These are phyloP conservation scores for Eupleurogrammus muticus DNA, from an alignment of 2,797 vertebrate genomes.

Conservation along the genomic window DNA sequence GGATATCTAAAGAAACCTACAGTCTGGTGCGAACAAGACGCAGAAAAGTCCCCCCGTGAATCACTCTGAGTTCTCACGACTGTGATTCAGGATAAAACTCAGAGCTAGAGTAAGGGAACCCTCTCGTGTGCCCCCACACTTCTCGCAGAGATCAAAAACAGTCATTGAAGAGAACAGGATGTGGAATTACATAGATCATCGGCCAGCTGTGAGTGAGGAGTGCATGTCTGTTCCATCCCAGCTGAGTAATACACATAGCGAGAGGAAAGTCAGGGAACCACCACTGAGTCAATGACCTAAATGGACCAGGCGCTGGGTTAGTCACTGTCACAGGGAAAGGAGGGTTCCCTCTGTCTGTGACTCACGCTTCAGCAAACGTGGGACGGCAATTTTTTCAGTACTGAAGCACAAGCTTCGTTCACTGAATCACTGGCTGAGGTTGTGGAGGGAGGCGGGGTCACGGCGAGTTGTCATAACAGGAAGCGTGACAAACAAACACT, in stretches of 20 bases:
- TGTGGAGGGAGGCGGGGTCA: conserved; percentile 34
- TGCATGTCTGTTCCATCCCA: conserved; percentile 11
- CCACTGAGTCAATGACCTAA: conserved; percentile 42
- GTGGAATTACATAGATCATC: conserved; percentile 42
- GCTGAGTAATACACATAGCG: conserved; percentile 48
- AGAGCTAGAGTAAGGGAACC: conserved; percentile 32
- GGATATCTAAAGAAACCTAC: background rate
- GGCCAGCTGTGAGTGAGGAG: conserved; percentile 38
- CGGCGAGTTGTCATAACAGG: conserved; percentile 54
- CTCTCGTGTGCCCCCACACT: conserved; percentile 8
- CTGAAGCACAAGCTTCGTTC: conserved; percentile 2
- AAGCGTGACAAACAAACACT: conserved; percentile 57
- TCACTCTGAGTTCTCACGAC: background rate
- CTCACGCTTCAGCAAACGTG: conserved; percentile 29
- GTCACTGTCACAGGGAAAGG: conserved; percentile 36
- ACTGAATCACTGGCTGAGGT: conserved; percentile 9
- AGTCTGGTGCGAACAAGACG: background rate
- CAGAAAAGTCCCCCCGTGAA: conserved; percentile 11
- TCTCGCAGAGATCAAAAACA: conserved; percentile 18
- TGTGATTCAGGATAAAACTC: conserved; percentile 4
- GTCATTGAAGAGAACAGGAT: conserved; percentile 42
- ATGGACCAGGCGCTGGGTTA: background rate
- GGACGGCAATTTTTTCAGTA: conserved; percentile 33
- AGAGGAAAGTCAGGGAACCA: conserved; percentile 43
- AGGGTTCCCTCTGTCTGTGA: conserved; percentile 54